A percentile compares a stretch with the other conserved stretches of the same genome.
These are phyloP conservation scores for Eudyptes chrysolophus DNA, from an alignment of 2,113 vertebrate genomes.

Conservation along the genomic window DNA sequence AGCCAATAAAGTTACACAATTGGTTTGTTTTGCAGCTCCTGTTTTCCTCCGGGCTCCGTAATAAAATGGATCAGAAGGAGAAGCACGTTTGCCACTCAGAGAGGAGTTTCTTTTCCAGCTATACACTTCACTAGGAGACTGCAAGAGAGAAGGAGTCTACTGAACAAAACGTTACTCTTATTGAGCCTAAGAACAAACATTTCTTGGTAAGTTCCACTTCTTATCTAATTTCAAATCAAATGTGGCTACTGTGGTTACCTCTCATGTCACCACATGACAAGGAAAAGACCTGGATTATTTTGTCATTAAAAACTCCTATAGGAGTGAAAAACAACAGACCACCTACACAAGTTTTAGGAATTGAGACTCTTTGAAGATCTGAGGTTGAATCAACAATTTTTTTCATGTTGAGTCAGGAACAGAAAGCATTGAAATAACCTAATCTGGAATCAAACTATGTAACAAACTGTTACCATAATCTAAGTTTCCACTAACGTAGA, in stretches of 20 bases:
- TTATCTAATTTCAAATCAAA: not conserved
- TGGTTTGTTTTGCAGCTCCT: conserved; percentile 76
- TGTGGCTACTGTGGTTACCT: not conserved
- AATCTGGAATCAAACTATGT: not conserved
- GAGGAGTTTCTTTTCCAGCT: conserved; percentile 83
- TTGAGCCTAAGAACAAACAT: not conserved
- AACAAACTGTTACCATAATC: not conserved
- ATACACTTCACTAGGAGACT: conserved; percentile 95
- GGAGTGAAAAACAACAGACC: not conserved
- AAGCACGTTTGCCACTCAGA: conserved; percentile 61
- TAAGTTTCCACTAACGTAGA: not conserved
- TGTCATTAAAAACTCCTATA: not conserved
- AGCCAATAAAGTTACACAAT: conserved; percentile 83
- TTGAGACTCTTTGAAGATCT: not conserved
- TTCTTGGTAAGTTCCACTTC: not conserved
- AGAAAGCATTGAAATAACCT: not conserved
- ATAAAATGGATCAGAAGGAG: conserved; percentile 73
- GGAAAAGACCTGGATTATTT: not conserved
- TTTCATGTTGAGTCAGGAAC: not conserved
- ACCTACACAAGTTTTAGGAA: not conserved
- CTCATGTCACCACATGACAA: not conserved
- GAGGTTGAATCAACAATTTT: not conserved
- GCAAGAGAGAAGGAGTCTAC: not conserved
- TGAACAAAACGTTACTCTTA: not conserved
- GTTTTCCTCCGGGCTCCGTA: conserved; percentile 71